These are phyloP conservation scores for Drosophila gaucha DNA, from an alignment of 2,888 invertebrate genomes.

Conservation along the genomic window DNA sequence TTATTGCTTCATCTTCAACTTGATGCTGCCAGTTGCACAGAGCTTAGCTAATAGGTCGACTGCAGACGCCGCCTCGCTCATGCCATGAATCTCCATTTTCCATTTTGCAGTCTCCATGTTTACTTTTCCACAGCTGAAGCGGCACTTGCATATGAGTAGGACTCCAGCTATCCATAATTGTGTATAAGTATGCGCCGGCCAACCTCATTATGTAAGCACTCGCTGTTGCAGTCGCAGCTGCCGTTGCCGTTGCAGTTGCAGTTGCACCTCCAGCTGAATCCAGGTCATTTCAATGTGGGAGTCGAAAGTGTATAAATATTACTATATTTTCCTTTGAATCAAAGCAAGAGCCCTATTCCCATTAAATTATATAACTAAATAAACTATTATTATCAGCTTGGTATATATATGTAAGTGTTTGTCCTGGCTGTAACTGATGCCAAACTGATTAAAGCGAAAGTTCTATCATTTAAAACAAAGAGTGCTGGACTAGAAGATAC, in stretches of 20 bases:
- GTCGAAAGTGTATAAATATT: constrained; percentile 1
- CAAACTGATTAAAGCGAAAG: too few species aligned
- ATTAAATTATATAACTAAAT: too few species aligned
- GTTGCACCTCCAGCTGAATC: not conserved
- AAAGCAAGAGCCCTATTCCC: too few species aligned
- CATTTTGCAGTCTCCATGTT: constrained; percentile 21
- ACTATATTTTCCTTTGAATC: not conserved
- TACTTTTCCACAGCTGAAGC: constrained; percentile 25
- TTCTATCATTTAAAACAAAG: too few species aligned
- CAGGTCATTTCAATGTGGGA: constrained; percentile 8
- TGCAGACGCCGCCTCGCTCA: constrained; percentile 30
- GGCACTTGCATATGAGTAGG: constrained; percentile 23
- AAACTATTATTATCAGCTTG: too few species aligned
- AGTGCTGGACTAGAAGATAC: too few species aligned
- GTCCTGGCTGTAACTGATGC: too few species aligned
- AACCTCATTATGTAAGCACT: constrained; percentile 36
- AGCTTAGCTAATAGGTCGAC: constrained; percentile 49
- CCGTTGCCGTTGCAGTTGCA: not conserved
- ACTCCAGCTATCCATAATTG: constrained; percentile 7
- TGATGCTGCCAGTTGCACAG: constrained; percentile 24
- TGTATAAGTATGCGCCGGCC: not conserved
- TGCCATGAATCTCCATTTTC: constrained; percentile 42
- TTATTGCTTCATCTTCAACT: constrained; percentile 58
- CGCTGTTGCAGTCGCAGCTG: constrained; percentile 1
- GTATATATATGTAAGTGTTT: not conserved